Percentiles rank a stretch among this genome's conserved stretches.
These are phyloP conservation scores for Muscicapa adusta DNA, from an alignment of 2,113 vertebrate genomes.

Conservation along the genomic window DNA sequence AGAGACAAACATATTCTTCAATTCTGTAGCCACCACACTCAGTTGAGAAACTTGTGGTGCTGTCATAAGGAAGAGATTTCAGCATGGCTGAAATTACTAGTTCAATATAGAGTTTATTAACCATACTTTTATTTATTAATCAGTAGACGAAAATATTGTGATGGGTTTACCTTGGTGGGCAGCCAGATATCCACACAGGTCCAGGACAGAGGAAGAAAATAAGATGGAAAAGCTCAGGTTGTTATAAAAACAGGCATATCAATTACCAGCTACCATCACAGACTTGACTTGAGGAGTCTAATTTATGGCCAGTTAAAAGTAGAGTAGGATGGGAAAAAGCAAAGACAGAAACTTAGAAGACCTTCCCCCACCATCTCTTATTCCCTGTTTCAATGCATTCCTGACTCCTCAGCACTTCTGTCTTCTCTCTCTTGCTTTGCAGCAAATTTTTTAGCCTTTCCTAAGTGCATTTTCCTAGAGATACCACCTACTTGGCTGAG, in stretches of 20 bases:
- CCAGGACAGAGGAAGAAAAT: background rate
- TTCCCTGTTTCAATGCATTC: background rate
- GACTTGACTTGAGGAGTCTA: background rate
- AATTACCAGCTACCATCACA: background rate
- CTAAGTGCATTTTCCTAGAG: background rate
- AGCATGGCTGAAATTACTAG: background rate
- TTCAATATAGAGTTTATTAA: background rate
- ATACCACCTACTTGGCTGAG: background rate
- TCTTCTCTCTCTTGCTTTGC: background rate
- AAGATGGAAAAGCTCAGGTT: background rate
- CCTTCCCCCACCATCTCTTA: background rate
- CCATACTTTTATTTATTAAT: background rate
- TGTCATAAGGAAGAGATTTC: background rate
- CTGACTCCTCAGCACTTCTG: background rate
- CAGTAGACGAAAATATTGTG: background rate
- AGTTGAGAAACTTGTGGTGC: background rate
- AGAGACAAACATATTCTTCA: background rate
- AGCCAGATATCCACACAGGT: accelerated
- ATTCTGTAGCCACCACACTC: background rate
- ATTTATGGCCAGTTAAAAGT: background rate
- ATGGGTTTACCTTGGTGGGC: background rate
- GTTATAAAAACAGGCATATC: background rate
- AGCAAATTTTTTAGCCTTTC: background rate
- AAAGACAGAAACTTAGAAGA: background rate
- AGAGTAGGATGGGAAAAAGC: background rate